phyloP scores from a whole-genome alignment of 2,888 invertebrate species.

The Ceratothoa steindachneri region DNA sequence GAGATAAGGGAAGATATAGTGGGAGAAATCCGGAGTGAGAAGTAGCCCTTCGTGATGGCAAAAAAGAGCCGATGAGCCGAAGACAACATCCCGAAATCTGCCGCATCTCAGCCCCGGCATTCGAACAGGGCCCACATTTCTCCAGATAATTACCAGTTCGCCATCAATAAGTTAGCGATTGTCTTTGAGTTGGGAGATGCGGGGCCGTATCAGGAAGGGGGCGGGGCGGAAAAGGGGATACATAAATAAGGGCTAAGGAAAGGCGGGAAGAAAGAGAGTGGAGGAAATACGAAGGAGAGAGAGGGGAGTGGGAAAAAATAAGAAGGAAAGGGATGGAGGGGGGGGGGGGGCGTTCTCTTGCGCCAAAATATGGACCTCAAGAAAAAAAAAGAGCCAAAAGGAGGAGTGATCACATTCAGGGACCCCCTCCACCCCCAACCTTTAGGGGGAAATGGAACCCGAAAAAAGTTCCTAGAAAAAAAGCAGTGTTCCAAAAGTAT shows the following conservation, averaged over 20 bases:
- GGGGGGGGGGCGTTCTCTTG: no score
- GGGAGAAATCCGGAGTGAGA: no score
- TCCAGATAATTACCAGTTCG: neutral
- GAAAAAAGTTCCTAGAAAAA: no score
- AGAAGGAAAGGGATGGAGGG: neutral
- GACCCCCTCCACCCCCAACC: no score
- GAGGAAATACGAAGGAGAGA: neutral
- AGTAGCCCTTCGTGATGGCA: no score
- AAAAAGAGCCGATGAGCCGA: no score
- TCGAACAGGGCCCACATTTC: neutral
- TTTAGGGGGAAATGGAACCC: no score
- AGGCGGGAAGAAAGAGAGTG: neutral
- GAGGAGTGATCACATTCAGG: no score
- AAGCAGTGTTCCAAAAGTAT: no score
- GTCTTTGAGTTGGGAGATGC: neutral
- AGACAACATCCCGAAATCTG: neutral
- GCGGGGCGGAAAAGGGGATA: neutral
- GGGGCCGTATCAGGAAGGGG: neutral
- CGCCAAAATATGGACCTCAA: no score
- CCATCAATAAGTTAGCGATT: neutral
- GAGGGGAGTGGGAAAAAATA: neutral
- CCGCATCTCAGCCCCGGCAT: neutral
- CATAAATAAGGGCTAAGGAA: neutral
- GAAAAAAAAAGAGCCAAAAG: no score
- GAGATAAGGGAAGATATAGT: no score